These are phyloP conservation scores for Iselma pallidipennis DNA, from an alignment of 2,888 invertebrate species.

Conservation along the genomic window DNA sequence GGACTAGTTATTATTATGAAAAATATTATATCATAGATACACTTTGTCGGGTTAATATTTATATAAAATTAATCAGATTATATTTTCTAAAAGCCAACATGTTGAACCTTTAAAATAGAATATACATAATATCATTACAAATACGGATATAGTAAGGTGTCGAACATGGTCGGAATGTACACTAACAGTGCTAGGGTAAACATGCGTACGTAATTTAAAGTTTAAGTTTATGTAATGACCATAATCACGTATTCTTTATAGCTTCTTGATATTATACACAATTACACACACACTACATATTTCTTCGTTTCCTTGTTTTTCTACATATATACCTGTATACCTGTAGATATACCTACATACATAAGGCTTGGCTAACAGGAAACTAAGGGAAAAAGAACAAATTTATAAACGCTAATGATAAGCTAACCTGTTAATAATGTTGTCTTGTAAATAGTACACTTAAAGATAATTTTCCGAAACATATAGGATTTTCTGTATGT, in stretches of 20 bases:
- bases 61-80: no score
- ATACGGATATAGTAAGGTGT: slow-evolving; percentile 29
- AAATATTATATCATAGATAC: no score
- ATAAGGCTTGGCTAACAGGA: slow-evolving; percentile 1
- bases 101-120: slow-evolving; percentile 30
- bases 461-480: neutral
- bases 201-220: slow-evolving; percentile 19
- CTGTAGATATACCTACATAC: neutral
- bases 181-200: slow-evolving; percentile 10
- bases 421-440: neutral
- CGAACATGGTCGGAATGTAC: slow-evolving; percentile 27
- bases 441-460: neutral
- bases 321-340: neutral
- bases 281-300: slow-evolving; percentile 9
- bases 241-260: slow-evolving; percentile 33
- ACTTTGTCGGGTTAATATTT: no score
- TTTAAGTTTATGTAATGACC: slow-evolving; percentile 27
- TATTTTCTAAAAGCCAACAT: no score
- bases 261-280: slow-evolving; percentile 18
- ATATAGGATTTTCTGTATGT: neutral
- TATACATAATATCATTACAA: slow-evolving; percentile 28
- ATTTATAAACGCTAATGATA: neutral
- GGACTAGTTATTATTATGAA: no score
- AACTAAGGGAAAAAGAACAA: neutral
- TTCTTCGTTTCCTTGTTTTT: slow-evolving; percentile 11